These are phyloP conservation scores for Saccostrea cuccullata DNA, from an alignment of 1,140 invertebrate species.

Conservation along the genomic window DNA sequence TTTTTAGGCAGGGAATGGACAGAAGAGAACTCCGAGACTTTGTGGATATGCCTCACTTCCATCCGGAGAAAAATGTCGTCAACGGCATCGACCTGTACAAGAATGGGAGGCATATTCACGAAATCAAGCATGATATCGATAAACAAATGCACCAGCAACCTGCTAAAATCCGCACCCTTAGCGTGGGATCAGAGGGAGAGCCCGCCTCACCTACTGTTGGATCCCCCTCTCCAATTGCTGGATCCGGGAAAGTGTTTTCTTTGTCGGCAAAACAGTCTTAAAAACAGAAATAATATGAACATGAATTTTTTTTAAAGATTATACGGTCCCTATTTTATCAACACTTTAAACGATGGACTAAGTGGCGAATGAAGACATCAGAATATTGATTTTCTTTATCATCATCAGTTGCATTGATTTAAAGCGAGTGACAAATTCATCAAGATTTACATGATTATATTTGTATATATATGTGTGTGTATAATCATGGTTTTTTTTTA, in stretches of 20 bases:
- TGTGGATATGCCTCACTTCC: constrained; percentile 28
- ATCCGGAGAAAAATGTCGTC: constrained; percentile 37
- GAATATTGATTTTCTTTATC: too few species aligned
- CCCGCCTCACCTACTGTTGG: constrained; percentile 13
- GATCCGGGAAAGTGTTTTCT: not conserved
- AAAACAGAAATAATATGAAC: too few species aligned
- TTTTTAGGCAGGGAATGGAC: not conserved
- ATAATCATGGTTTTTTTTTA: too few species aligned
- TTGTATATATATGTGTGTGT: too few species aligned
- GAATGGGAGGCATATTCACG: not conserved
- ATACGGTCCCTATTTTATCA: too few species aligned
- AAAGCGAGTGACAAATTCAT: too few species aligned
- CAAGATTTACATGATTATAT: too few species aligned
- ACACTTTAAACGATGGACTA: too few species aligned
- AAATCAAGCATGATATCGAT: not conserved
- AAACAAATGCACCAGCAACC: not conserved
- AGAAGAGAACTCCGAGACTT: not conserved
- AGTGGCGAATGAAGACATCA: too few species aligned
- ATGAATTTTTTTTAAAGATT: too few species aligned
- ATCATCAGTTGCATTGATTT: too few species aligned
- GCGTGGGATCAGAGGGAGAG: constrained; percentile 31
- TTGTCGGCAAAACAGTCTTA: not conserved
- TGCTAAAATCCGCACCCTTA: constrained; percentile 2
- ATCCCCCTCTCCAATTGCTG: constrained; percentile 4
- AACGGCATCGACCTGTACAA: constrained; percentile 20